A percentile compares a stretch with the other conserved stretches of the same genome.
Evolutionary conservation across 2,797 vertebrate species (phyloP).

Genomic region (Gambelia wislizenii): DNA sequence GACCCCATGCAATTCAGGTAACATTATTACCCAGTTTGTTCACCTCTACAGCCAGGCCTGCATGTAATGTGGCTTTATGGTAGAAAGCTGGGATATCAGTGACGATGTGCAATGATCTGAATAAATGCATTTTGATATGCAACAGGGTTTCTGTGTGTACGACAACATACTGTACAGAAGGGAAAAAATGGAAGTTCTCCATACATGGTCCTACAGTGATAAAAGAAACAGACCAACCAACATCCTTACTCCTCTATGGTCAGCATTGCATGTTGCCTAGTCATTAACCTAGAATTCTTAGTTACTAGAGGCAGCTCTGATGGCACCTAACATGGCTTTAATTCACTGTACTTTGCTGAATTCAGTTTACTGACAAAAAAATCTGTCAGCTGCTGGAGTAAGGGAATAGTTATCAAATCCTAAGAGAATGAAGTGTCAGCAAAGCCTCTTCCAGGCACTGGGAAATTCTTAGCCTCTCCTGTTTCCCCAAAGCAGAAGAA

Average conservation of each 20-base stretch:
- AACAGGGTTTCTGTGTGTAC: not conserved
- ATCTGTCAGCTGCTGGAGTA: conserved; percentile 15
- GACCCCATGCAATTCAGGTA: too few species aligned
- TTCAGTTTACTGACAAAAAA: not conserved
- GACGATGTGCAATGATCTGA: too few species aligned
- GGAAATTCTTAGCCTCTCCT: not conserved
- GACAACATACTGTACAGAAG: not conserved
- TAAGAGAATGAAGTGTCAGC: conserved; percentile 16
- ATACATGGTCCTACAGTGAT: not conserved
- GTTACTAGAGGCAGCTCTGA: not conserved
- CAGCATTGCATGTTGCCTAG: not conserved
- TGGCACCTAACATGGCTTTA: not conserved
- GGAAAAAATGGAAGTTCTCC: not conserved
- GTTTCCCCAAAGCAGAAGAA: not conserved
- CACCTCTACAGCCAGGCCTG: too few species aligned
- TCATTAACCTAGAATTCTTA: not conserved
- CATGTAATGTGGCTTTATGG: too few species aligned
- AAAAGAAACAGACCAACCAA: not conserved
- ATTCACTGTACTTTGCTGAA: not conserved
- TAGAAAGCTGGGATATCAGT: too few species aligned
- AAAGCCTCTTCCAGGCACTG: not conserved
- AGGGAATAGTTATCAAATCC: not conserved
- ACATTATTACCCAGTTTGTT: too few species aligned
- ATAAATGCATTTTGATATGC: not conserved
- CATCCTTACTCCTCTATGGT: not conserved